A percentile compares a stretch with the other conserved stretches of the same genome.
These are phyloP conservation scores for Corella eumyota DNA, from an alignment of 23 tunicate species.

Conservation along the genomic window DNA sequence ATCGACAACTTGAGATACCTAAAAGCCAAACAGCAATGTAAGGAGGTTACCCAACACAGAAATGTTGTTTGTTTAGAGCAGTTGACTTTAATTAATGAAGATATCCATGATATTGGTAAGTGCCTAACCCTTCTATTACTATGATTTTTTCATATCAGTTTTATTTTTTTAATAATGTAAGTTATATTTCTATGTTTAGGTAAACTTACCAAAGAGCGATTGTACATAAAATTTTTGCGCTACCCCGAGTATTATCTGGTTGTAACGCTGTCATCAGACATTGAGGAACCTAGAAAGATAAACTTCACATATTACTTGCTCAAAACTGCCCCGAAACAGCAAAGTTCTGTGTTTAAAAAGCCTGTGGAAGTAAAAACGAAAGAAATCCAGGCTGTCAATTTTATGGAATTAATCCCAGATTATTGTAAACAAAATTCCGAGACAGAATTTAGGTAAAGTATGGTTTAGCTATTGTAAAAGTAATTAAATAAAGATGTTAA, in stretches of 20 bases:
- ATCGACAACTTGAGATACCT: constrained; percentile 13
- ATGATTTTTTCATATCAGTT: too few species aligned
- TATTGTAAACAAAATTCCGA: too few species aligned
- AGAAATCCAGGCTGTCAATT: constrained; percentile 13
- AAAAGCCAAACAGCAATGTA: constrained; percentile 33
- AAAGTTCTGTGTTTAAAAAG: background rate
- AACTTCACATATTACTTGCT: constrained; percentile 31
- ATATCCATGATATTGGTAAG: constrained; percentile 16
- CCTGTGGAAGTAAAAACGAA: background rate
- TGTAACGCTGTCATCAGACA: constrained; percentile 24
- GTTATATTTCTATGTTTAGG: too few species aligned
- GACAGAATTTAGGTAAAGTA: too few species aligned
- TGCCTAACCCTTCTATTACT: too few species aligned
- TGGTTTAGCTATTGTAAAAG: too few species aligned
- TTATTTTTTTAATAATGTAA: too few species aligned
- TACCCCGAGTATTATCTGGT: constrained; percentile 45
- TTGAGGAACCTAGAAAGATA: background rate
- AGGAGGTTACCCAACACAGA: constrained; percentile 27
- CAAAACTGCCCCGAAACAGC: background rate
- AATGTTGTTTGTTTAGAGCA: constrained; percentile 35
- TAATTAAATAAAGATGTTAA: too few species aligned
- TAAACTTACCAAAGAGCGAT: constrained; percentile 11
- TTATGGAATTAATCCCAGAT: too few species aligned
- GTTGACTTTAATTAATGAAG: constrained; percentile 7
- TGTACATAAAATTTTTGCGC: constrained; percentile 38